phyloP scores from a whole-genome alignment of 2,113 vertebrate genomes.

The Aptenodytes forsteri region DNA sequence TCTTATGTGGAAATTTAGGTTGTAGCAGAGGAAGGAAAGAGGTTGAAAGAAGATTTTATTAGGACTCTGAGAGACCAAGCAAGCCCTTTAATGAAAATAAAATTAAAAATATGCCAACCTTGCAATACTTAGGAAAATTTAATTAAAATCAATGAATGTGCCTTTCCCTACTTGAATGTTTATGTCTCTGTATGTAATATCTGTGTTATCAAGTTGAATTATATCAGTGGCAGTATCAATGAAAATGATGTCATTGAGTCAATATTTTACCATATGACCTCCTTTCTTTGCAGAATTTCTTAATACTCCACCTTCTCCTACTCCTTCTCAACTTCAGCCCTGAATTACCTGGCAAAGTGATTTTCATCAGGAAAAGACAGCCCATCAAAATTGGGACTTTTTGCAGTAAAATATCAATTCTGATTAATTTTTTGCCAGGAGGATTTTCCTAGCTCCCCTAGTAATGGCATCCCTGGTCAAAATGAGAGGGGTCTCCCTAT shows the following conservation, averaged over 20 bases:
- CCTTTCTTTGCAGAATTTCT: conserved; percentile 34
- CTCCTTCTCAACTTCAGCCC: not conserved
- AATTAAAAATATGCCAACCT: conserved; percentile 69
- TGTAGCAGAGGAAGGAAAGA: not conserved
- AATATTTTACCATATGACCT: conserved; percentile 33
- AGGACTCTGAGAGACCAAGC: conserved; percentile 45
- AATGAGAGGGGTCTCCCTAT: not conserved
- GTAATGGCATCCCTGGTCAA: not conserved
- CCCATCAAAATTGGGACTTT: not conserved
- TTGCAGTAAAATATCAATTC: not conserved
- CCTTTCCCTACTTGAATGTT: conserved; percentile 15
- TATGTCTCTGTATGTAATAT: conserved; percentile 51
- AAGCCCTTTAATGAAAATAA: conserved; percentile 65
- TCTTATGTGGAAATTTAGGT: conserved; percentile 24
- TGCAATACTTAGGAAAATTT: conserved; percentile 61
- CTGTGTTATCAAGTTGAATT: conserved; percentile 57
- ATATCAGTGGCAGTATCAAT: conserved; percentile 27
- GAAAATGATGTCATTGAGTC: conserved; percentile 49
- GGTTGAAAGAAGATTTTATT: conserved; percentile 56
- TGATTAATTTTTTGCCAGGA: not conserved
- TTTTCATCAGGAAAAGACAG: not conserved
- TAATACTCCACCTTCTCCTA: not conserved
- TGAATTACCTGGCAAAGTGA: not conserved
- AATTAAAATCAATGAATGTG: conserved; percentile 69
- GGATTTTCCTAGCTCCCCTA: not conserved